phyloP scores from a whole-genome alignment of 2,888 invertebrate species.

The Phlogophora meticulosa region DNA sequence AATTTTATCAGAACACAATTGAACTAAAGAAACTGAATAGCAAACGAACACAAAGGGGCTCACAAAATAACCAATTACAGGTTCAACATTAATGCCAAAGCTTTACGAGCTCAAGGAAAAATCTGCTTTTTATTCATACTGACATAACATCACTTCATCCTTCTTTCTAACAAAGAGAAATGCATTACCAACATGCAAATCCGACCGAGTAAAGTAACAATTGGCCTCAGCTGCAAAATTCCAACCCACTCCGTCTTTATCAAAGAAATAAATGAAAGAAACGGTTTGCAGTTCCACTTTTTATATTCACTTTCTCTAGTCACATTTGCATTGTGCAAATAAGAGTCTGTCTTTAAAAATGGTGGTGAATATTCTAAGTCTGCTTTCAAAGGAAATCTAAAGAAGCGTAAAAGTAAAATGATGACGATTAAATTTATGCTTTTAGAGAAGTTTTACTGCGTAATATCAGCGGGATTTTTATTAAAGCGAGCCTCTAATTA shows the following conservation, averaged over 20 bases:
- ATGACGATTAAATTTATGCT: conserved; percentile 38
- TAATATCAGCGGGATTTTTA: conserved; percentile 14
- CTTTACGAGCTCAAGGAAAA: conserved; percentile 39
- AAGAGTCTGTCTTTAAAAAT: conserved; percentile 74
- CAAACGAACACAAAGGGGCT: conserved; percentile 26
- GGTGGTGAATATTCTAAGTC: conserved; percentile 64
- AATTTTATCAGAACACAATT: conserved; percentile 2
- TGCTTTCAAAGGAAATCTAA: conserved; percentile 53
- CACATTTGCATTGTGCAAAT: conserved; percentile 82
- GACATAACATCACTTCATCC: conserved; percentile 73
- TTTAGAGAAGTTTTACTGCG: conserved; percentile 34
- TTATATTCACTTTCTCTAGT: conserved; percentile 78
- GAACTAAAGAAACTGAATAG: conserved; percentile 15
- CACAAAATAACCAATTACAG: conserved; percentile 46
- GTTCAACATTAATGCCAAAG: conserved; percentile 50
- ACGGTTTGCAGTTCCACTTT: conserved; percentile 67
- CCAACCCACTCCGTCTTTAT: conserved; percentile 78
- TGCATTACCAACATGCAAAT: conserved; percentile 81
- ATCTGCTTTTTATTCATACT: conserved; percentile 68
- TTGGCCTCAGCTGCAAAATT: conserved; percentile 83
- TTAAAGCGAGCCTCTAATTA: neutral
- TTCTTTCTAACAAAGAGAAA: conserved; percentile 77
- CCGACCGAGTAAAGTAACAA: conserved; percentile 80
- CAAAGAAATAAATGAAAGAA: conserved; percentile 84
- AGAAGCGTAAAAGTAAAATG: conserved; percentile 45